A percentile compares a stretch with the other conserved stretches of the same genome.
Conservation (phyloP, 2,888 invertebrate species). For the Hedya salicella region DNA sequence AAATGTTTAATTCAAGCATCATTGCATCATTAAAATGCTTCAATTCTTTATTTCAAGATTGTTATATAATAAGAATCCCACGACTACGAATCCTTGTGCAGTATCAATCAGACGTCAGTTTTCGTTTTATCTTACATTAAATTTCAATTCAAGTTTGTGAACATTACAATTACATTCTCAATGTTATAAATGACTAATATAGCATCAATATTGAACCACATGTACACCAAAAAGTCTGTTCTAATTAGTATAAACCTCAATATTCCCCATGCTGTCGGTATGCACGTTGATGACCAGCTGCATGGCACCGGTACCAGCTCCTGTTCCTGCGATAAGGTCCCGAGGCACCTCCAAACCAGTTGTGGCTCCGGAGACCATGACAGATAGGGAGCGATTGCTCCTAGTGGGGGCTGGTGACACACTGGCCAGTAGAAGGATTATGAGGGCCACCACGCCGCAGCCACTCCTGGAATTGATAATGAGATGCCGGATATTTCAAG, state of each 20-base stretch:
- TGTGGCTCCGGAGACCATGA: constrained; percentile 67
- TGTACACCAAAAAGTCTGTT: too few species aligned
- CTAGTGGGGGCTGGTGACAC: constrained; percentile 63
- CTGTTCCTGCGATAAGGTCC: constrained; percentile 67
- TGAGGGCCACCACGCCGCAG: constrained; percentile 56
- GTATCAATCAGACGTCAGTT: too few species aligned
- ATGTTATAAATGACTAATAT: too few species aligned
- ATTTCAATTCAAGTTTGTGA: too few species aligned
- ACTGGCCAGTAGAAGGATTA: constrained; percentile 53
- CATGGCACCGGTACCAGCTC: constrained; percentile 66
- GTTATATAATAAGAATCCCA: too few species aligned
- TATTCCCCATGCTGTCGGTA: constrained; percentile 76
- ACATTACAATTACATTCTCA: too few species aligned
- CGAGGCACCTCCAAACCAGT: constrained; percentile 74
- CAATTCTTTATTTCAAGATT: too few species aligned
- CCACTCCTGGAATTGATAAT: constrained; percentile 56
- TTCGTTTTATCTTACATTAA: too few species aligned
- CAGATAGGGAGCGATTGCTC: constrained; percentile 46
- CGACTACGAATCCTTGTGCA: too few species aligned
- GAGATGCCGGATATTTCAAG: not conserved
- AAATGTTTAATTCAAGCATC: too few species aligned
- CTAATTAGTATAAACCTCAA: constrained; percentile 73
- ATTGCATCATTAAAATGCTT: too few species aligned
- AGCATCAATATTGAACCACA: too few species aligned
- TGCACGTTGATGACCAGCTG: constrained; percentile 76